phyloP scores from a whole-genome alignment of 2,888 invertebrate genomes.

The Schizaphis graminum region DNA sequence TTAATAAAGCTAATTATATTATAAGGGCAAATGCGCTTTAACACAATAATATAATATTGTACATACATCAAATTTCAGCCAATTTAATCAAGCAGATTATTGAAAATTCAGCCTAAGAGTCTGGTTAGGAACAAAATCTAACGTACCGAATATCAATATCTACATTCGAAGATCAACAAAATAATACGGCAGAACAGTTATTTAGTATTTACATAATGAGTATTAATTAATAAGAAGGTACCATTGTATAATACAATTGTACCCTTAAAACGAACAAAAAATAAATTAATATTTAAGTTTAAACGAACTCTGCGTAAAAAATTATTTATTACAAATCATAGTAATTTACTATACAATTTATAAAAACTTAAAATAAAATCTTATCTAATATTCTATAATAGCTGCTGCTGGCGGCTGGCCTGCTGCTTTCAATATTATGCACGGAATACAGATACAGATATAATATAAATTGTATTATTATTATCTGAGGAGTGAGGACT shows the following conservation, averaged over 20 bases:
- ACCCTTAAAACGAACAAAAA: not conserved
- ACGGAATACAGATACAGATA: too few relatives aligned
- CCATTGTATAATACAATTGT: not conserved
- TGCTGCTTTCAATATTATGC: too few relatives aligned
- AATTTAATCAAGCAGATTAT: constrained; percentile 39
- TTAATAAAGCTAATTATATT: not conserved
- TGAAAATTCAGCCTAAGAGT: not conserved
- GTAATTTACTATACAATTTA: not conserved
- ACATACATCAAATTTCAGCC: constrained; percentile 35
- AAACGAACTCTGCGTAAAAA: not conserved
- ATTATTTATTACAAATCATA: not conserved
- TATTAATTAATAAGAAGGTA: not conserved
- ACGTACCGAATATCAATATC: not conserved
- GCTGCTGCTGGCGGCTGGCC: too few relatives aligned
- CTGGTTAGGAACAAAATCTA: not conserved
- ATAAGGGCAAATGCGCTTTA: not conserved
- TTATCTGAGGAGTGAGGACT: too few relatives aligned
- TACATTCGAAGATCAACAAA: not conserved
- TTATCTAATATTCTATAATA: too few relatives aligned
- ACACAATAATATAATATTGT: too few relatives aligned
- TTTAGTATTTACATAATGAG: not conserved
- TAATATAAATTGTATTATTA: too few relatives aligned
- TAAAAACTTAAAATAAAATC: not conserved
- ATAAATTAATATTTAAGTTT: not conserved
- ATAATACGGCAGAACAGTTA: not conserved